Base-by-base conservation (phyloP, 2,113 vertebrate genomes). In the Ptilonorhynchus violaceus region DNA sequence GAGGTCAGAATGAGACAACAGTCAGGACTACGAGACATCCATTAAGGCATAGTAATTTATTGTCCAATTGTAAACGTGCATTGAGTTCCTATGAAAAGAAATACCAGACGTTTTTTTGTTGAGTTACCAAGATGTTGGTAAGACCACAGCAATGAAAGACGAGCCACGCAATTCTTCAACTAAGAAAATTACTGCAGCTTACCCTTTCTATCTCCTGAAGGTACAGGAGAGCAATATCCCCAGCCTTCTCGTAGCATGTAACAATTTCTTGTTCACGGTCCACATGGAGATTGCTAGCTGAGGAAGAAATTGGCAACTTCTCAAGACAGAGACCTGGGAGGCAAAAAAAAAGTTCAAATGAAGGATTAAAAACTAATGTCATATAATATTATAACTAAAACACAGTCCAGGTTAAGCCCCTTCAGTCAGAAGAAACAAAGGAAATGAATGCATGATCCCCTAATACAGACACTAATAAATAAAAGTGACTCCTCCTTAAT, bases 171-270 rank as follows among this genome's bases (percentile, higher is more conserved):
- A 46, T 60, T 78, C 46, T 92, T 59, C 55, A 46, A 5, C 42
- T 9, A 15, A 25, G 70, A 33, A 35, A 66, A 10, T 6, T 27
- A 64, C 6, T 22, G 39, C 88, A 93, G 47, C 97, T 98, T 94
- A 99, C 99, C 98, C 98, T 99, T 95, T 99, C 99, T 80, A 99
- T 98, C 97, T 99, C 99, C 96, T 99, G 99, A 89, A 99, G 99
- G 96, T 99, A 99, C 11, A 99, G 97, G 37, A 99, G 98, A 35
- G 99, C 99, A 17, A 99, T 99, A 97, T 99, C 99, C 89, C 99
- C 99, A 11, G 99, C 98, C 86, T 99, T 99, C 97, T 99, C 99
- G 1, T 99, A 99, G 96, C 99, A 99, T 2, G 98, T 99, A 97
- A 99, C 98, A 79, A 99, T 98, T 28, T 99, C 99, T 96, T 99